These are phyloP conservation scores for Cephalopholis sonnerati DNA, from an alignment of 2,113 vertebrate species.

Conservation along the genomic window DNA sequence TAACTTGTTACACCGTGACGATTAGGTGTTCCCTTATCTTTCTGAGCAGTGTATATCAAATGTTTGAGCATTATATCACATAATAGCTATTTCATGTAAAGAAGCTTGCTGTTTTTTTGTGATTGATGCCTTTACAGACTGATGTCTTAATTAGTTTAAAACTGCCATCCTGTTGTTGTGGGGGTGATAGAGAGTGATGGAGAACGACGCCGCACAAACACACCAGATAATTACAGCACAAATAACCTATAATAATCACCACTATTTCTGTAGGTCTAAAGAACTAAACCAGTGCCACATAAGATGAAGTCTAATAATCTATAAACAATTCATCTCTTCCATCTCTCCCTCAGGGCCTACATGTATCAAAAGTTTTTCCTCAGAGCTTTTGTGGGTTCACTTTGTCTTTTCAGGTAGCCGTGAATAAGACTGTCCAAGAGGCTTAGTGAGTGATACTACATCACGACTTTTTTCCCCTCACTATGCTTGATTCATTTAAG, in stretches of 20 bases:
- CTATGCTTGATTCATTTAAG: constrained; percentile 49
- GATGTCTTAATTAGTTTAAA: constrained; percentile 30
- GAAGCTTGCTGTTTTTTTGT: too few species aligned
- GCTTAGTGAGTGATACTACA: constrained; percentile 41
- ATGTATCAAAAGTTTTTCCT: neutral
- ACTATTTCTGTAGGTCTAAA: neutral
- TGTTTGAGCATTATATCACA: neutral
- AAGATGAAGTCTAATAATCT: neutral
- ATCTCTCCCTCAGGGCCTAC: neutral
- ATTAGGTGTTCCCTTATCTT: too few species aligned
- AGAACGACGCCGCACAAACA: neutral
- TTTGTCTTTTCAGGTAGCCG: constrained; percentile 17
- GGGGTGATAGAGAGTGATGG: constrained; percentile 13
- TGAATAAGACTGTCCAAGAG: constrained; percentile 19
- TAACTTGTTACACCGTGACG: too few species aligned
- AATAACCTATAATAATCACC: neutral
- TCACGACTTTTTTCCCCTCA: neutral
- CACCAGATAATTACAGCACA: neutral
- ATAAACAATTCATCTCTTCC: neutral
- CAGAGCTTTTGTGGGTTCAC: neutral
- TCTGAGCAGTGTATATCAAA: too few species aligned
- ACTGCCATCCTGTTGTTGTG: constrained; percentile 41
- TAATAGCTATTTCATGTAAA: neutral
- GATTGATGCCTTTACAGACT: constrained; percentile 12
- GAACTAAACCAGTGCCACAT: neutral